phyloP scores from a whole-genome alignment of 2,113 vertebrate genomes.

The Tichodroma muraria region DNA sequence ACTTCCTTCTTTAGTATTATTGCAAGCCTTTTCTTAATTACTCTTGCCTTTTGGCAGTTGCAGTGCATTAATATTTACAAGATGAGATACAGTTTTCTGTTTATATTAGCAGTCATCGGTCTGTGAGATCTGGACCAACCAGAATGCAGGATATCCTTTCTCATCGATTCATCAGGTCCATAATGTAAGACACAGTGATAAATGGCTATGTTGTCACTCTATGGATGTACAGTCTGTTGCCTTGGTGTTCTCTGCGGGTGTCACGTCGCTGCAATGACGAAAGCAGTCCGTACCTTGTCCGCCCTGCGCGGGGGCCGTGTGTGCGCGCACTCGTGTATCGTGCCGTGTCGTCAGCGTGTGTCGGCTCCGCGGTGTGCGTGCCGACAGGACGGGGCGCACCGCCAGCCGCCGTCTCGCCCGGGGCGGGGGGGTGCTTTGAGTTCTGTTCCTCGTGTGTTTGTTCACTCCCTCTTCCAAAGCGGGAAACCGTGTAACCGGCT shows the following conservation, averaged over 20 bases:
- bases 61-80: constrained; percentile 69
- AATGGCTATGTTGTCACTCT: constrained; percentile 66
- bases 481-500: constrained; percentile 51
- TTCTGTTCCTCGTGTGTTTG: constrained; percentile 29
- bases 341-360: constrained; percentile 54
- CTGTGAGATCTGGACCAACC: constrained; percentile 82
- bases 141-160: constrained; percentile 84
- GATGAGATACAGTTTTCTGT: constrained; percentile 82
- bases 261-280: constrained; percentile 32
- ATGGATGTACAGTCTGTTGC: constrained; percentile 66
- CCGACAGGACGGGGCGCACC: neutral
- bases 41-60: constrained; percentile 61
- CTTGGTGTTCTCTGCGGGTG: constrained; percentile 54
- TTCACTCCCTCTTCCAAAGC: constrained; percentile 46
- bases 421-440: constrained; percentile 48
- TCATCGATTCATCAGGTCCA: constrained; percentile 80
- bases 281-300: constrained; percentile 20
- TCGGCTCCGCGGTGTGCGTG: constrained; percentile 9
- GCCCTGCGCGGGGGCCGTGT: neutral
- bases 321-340: constrained; percentile 48
- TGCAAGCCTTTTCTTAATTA: constrained; percentile 46
- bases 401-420: neutral
- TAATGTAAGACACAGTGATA: constrained; percentile 75
- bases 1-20: constrained; percentile 27
- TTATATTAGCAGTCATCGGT: constrained; percentile 82